phyloP scores from a whole-genome alignment of 1,140 invertebrate genomes.

The Rhynchophorus ferrugineus region DNA sequence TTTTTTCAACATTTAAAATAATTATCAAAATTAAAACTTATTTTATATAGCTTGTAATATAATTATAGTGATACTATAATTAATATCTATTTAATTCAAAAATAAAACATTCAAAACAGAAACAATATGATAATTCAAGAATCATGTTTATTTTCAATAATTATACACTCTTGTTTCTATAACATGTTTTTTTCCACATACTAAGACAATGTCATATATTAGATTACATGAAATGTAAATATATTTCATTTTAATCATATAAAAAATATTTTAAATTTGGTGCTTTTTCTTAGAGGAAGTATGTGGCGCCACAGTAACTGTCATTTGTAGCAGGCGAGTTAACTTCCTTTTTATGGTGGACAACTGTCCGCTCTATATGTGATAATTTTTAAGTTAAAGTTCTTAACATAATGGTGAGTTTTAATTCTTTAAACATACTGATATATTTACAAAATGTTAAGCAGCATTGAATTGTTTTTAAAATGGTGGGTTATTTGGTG shows the following conservation, averaged over 20 bases:
- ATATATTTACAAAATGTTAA: neutral
- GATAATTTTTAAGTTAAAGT: conserved; percentile 25
- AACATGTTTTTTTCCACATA: too few species aligned
- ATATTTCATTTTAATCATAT: neutral
- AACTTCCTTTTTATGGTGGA: conserved; percentile 39
- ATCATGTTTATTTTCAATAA: too few species aligned
- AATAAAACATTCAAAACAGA: too few species aligned
- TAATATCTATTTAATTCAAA: too few species aligned
- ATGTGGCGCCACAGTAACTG: conserved; percentile 1
- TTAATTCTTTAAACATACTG: conserved; percentile 7
- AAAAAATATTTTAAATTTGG: neutral
- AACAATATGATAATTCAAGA: too few species aligned
- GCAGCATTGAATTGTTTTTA: neutral
- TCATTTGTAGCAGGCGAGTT: neutral
- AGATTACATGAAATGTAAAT: too few species aligned
- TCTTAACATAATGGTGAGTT: conserved; percentile 36
- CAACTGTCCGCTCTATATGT: conserved; percentile 33
- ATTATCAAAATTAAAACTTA: too few species aligned
- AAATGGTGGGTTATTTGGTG: conserved; percentile 2
- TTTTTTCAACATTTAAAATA: too few species aligned
- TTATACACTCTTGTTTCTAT: too few species aligned
- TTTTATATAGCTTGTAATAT: too few species aligned
- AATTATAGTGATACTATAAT: too few species aligned
- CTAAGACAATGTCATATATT: too few species aligned
- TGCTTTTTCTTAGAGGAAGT: neutral